Evolutionary conservation across 2,113 vertebrate genomes (phyloP).

Genomic region (Pluvianellus socialis): DNA sequence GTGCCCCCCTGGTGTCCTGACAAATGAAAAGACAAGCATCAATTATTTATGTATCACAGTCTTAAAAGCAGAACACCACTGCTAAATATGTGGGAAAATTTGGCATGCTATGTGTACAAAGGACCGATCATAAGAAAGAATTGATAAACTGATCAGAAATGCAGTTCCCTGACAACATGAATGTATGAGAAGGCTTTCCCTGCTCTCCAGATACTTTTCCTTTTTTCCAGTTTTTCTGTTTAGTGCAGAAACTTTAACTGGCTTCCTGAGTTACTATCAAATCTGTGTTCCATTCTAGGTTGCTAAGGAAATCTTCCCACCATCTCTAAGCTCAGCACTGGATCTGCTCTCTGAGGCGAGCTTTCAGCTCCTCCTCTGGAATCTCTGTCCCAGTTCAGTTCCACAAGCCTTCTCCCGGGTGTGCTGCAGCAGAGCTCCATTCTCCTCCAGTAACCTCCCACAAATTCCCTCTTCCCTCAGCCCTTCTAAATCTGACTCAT

Average conservation of each 20-base stretch:
- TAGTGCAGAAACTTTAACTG: neutral
- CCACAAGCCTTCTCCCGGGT: neutral
- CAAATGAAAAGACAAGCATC: neutral
- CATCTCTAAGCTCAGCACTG: neutral
- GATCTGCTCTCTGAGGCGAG: neutral
- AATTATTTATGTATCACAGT: neutral
- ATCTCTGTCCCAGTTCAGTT: neutral
- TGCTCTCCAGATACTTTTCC: neutral
- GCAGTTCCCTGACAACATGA: neutral
- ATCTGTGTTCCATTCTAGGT: neutral
- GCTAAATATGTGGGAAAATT: neutral
- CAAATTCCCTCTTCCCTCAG: neutral
- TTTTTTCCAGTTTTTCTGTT: neutral
- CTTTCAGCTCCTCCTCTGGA: neutral
- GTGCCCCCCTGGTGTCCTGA: neutral
- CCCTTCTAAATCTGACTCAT: neutral
- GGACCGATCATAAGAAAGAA: neutral
- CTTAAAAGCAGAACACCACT: neutral
- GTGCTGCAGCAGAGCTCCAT: neutral
- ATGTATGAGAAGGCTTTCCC: neutral
- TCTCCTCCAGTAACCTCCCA: neutral
- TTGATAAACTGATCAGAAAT: neutral
- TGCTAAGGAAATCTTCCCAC: neutral
- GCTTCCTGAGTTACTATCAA: neutral
- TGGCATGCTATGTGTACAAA: neutral